Evolutionary conservation across 1,140 invertebrate species (phyloP).

Genomic region (Ceratitis capitata): DNA sequence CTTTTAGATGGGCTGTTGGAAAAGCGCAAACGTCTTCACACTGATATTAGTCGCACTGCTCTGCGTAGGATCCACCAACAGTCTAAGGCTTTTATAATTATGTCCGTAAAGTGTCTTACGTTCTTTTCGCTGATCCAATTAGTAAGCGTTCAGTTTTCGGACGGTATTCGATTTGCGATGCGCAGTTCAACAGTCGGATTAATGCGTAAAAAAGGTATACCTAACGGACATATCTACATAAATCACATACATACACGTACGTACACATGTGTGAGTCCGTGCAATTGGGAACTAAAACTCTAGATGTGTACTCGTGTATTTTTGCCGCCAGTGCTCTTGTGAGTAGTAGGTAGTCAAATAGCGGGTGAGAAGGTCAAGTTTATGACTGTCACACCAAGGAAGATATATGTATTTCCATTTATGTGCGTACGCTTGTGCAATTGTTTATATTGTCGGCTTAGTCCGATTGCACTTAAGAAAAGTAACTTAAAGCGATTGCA

Average conservation of each 20-base stretch:
- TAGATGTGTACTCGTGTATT: too few species aligned
- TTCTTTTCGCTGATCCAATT: not conserved
- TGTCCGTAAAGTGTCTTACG: not conserved
- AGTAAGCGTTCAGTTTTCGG: constrained; percentile 4
- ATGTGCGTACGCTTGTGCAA: not conserved
- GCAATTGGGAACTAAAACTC: not conserved
- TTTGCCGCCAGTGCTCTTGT: not conserved
- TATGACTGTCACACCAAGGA: not conserved
- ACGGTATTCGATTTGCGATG: not conserved
- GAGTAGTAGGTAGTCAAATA: not conserved
- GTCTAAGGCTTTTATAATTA: constrained; percentile 4
- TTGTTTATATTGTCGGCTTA: not conserved
- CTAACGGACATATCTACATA: too few species aligned
- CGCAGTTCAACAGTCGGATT: constrained; percentile 14
- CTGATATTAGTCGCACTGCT: constrained; percentile 16
- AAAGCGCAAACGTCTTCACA: not conserved
- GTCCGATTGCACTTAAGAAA: not conserved
- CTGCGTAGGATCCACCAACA: not conserved
- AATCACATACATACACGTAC: not conserved
- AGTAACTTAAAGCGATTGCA: not conserved
- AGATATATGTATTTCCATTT: not conserved
- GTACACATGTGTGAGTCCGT: not conserved
- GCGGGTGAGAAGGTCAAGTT: constrained; percentile 20
- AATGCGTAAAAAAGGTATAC: too few species aligned
- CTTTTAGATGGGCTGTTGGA: not conserved